Percentiles rank a stretch among this genome's conserved stretches.
Conservation (phyloP, 2,888 invertebrate genomes). For the Sinopyrophorus schimmeli region DNA sequence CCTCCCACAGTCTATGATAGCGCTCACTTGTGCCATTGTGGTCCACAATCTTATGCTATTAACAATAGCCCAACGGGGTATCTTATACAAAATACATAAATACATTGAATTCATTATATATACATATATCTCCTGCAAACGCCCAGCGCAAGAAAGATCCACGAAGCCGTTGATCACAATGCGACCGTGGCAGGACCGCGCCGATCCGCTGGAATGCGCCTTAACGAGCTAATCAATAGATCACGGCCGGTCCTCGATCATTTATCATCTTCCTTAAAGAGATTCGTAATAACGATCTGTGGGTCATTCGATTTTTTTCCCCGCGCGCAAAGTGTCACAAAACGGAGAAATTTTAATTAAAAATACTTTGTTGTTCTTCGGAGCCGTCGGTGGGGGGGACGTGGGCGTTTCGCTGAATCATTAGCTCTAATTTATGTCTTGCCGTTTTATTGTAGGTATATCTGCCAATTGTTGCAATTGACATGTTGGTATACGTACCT, state of each 20-base stretch:
- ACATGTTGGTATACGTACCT: constrained; percentile 38
- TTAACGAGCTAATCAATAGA: constrained; percentile 59
- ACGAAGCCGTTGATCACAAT: constrained; percentile 33
- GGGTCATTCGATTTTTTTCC: constrained; percentile 49
- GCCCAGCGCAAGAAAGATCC: constrained; percentile 35
- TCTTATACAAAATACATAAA: constrained; percentile 58
- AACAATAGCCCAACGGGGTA: constrained; percentile 56
- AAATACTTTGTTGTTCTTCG: constrained; percentile 9
- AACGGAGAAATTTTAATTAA: constrained; percentile 39
- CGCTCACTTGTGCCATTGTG: constrained; percentile 52
- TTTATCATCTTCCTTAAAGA: constrained; percentile 56
- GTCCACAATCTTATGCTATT: constrained; percentile 55
- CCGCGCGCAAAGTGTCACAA: constrained; percentile 49
- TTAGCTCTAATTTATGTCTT: constrained; percentile 41
- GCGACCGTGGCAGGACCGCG: constrained; percentile 34
- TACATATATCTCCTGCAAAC: constrained; percentile 53
- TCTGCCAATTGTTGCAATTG: constrained; percentile 41
- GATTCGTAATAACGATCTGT: constrained; percentile 54
- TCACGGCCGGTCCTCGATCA: constrained; percentile 56
- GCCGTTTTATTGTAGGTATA: constrained; percentile 41
- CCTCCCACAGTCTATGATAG: constrained; percentile 53
- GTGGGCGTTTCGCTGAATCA: constrained; percentile 41
- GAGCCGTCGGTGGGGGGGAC: constrained; percentile 14
- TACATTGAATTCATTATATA: constrained; percentile 58
- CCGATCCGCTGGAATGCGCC: constrained; percentile 51